phyloP scores from a whole-genome alignment of 2,888 invertebrate species.

The Plebejus anna region DNA sequence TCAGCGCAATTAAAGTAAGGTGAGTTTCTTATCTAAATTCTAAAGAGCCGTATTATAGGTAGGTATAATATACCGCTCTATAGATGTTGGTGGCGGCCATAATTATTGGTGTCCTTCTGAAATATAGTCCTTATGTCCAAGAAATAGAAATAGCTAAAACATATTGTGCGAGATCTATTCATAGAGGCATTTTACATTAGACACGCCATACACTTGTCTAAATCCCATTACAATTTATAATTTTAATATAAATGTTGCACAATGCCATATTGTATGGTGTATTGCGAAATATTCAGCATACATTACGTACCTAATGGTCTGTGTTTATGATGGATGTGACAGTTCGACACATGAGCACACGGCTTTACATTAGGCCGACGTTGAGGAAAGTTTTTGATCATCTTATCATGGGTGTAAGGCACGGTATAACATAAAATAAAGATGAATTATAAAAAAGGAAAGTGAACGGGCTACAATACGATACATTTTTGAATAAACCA shows the following conservation, averaged over 20 bases:
- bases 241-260: neutral
- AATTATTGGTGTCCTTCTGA: too few species aligned
- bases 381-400: neutral
- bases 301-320: constrained; percentile 60
- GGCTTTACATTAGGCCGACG: neutral
- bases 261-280: neutral
- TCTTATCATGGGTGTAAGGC: neutral
- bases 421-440: too few species aligned
- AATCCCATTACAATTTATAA: constrained; percentile 17
- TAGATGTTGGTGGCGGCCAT: too few species aligned
- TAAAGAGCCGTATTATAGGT: too few species aligned
- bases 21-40: too few species aligned
- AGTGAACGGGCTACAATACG: too few species aligned
- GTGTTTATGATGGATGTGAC: constrained; percentile 71
- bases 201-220: constrained; percentile 9
- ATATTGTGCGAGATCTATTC: neutral
- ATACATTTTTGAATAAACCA: too few species aligned
- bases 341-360: constrained; percentile 37
- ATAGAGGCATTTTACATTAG: constrained; percentile 8
- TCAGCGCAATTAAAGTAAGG: too few species aligned
- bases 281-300: constrained; percentile 24
- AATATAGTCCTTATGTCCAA: too few species aligned
- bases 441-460: too few species aligned
- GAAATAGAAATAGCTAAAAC: too few species aligned
- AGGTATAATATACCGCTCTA: too few species aligned